Base-by-base conservation (phyloP, 2,113 vertebrate species). In the Phyllostomus discolor region DNA sequence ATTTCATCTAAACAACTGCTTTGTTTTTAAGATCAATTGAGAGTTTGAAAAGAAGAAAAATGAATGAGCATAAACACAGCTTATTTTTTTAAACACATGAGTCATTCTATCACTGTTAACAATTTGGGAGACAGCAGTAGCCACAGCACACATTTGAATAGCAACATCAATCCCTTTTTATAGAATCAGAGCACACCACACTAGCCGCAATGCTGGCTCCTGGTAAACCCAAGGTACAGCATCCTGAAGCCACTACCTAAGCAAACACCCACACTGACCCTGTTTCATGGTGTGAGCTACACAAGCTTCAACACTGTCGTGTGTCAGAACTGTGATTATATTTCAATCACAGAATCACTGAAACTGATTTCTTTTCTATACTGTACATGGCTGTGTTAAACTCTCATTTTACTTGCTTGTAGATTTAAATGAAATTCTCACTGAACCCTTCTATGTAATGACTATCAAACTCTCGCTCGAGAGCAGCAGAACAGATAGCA, bases 371-470 rank as follows among this genome's bases (percentile, higher is more conserved):
- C 62, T 75, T 26, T 33, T 66, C n/a, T 67, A 12, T 35, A 26
- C 0, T 62, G 4, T 54, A 70, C 22, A 54, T 11, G 35, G 43
- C 26, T 43, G 10, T 26, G 17, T 17, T 78, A 79, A 78, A 66
- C 0, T 86, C 67, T 92, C 46, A 50, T 94, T 95, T 93, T 90
- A 93, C 33, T 67, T 95, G 38, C 11, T 90, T 46, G 59, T 17
- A 92, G 31, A 93, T 84, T 80, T 69, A 69, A 84, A 64, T 75
- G 81, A 75, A 91, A 86, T 84, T 92, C 72, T 88, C 46, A 88
- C 0, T 78, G 38, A 79, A 26, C 14, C n/a, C 95, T 76, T 76
- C 88, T 22, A 69, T 75, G 7, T 93, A 78, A 92, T 20, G 4
- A 59, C 50, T 72, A 82, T 54, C 31, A 81, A 90, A 91, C 84